phyloP scores from a whole-genome alignment of 2,888 invertebrate species.

The Sipunculus nudus region DNA sequence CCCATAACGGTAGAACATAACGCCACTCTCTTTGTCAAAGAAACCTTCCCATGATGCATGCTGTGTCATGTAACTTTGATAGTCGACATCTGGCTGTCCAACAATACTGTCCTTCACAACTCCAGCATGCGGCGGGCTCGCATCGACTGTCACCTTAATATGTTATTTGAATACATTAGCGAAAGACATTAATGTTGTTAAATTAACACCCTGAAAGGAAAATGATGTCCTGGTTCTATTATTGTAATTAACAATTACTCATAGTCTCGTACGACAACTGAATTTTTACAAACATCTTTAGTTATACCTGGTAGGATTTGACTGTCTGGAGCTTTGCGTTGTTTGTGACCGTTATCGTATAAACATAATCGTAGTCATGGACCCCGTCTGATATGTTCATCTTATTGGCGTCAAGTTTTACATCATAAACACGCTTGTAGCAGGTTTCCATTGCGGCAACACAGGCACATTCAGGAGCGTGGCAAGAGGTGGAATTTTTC shows the following conservation, averaged over 20 bases:
- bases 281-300: too few relatives aligned
- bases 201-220: too few relatives aligned
- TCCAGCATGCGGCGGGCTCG: conserved; percentile 1
- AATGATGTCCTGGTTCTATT: too few relatives aligned
- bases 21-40: conserved; percentile 11
- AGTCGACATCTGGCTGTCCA: conserved; percentile 1
- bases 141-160: conserved; percentile 6
- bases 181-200: too few relatives aligned
- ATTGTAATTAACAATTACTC: too few relatives aligned
- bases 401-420: not conserved
- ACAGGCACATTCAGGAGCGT: too few relatives aligned
- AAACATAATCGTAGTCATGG: conserved; percentile 9
- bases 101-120: not conserved
- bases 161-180: too few relatives aligned
- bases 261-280: too few relatives aligned
- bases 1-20: conserved; percentile 40
- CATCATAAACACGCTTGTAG: not conserved
- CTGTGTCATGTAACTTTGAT: not conserved
- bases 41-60: conserved; percentile 4
- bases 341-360: not conserved
- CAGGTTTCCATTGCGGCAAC: too few relatives aligned
- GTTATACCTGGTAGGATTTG: conserved; percentile 2
- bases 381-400: not conserved
- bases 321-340: not conserved
- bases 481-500: too few relatives aligned